These are phyloP conservation scores for Loriculus beryllinus DNA, from an alignment of 2,797 vertebrate species.

Conservation along the genomic window DNA sequence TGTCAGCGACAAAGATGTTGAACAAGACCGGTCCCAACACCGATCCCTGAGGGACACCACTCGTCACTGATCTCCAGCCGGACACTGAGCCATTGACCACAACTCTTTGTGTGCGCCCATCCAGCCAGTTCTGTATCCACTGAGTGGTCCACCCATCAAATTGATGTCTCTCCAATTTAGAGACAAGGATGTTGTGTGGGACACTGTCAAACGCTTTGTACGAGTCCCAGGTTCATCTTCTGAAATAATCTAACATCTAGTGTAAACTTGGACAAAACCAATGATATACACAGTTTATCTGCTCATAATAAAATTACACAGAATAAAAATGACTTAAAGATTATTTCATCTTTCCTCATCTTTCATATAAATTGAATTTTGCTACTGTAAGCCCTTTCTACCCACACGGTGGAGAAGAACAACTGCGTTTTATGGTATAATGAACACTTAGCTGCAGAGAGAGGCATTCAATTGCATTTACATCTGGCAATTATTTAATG, in stretches of 20 bases:
- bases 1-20: not conserved
- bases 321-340: slow-evolving; percentile 55
- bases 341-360: slow-evolving; percentile 51
- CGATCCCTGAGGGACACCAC: not conserved
- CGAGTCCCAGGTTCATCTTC: not conserved
- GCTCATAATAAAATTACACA: slow-evolving; percentile 60
- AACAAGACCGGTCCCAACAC: not conserved
- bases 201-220: not conserved
- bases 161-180: not conserved
- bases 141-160: not conserved
- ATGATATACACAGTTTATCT: slow-evolving; percentile 35
- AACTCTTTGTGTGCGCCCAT: not conserved
- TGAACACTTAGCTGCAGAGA: slow-evolving; percentile 32
- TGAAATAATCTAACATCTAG: slow-evolving; percentile 47
- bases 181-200: not conserved
- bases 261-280: slow-evolving; percentile 46
- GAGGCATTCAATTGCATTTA: slow-evolving; percentile 35
- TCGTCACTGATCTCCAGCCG: not conserved
- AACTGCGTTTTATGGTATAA: slow-evolving; percentile 37
- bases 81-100: not conserved
- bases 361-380: slow-evolving; percentile 49
- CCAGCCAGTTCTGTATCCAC: not conserved
- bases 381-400: slow-evolving; percentile 14
- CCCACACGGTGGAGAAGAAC: not conserved
- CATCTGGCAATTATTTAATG: slow-evolving; percentile 50